Conservation (phyloP, 1,140 invertebrate genomes). For the Bombus breviceps region DNA sequence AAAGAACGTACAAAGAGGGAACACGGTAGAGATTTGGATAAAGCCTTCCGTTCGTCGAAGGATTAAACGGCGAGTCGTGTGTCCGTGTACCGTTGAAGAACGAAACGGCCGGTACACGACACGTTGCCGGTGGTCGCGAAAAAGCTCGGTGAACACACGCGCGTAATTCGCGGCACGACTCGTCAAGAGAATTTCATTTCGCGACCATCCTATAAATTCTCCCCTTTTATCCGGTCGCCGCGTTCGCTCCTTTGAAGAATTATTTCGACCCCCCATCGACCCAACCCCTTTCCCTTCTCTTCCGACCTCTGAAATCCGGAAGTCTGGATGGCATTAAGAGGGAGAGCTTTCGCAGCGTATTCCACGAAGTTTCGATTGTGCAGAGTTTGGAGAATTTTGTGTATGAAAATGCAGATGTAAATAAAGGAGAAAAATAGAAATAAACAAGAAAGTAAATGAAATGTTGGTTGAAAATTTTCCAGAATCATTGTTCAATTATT, state of each 20-base stretch:
- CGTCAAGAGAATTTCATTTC: constrained; percentile 41
- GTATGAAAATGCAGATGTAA: neutral
- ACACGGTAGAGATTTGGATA: neutral
- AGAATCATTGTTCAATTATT: no score
- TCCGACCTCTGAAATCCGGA: neutral
- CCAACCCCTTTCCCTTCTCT: no score
- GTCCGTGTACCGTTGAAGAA: neutral
- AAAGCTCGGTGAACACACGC: neutral
- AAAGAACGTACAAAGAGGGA: neutral
- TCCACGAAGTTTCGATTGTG: neutral
- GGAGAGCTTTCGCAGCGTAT: neutral
- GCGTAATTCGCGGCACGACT: constrained; percentile 28
- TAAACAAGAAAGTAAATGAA: neutral
- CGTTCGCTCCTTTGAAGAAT: constrained; percentile 34
- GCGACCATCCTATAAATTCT: constrained; percentile 28
- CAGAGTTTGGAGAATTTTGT: neutral
- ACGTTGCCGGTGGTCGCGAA: neutral
- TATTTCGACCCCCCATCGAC: neutral
- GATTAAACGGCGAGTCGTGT: constrained; percentile 24
- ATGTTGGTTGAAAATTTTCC: no score
- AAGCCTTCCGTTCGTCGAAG: neutral
- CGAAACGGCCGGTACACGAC: neutral
- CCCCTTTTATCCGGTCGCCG: constrained; percentile 6
- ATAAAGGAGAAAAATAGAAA: neutral
- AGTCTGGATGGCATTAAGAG: neutral